A percentile compares a stretch with the other conserved stretches of the same genome.
These are phyloP conservation scores for Metellina segmentata DNA, from an alignment of 2,888 invertebrate genomes.

Conservation along the genomic window DNA sequence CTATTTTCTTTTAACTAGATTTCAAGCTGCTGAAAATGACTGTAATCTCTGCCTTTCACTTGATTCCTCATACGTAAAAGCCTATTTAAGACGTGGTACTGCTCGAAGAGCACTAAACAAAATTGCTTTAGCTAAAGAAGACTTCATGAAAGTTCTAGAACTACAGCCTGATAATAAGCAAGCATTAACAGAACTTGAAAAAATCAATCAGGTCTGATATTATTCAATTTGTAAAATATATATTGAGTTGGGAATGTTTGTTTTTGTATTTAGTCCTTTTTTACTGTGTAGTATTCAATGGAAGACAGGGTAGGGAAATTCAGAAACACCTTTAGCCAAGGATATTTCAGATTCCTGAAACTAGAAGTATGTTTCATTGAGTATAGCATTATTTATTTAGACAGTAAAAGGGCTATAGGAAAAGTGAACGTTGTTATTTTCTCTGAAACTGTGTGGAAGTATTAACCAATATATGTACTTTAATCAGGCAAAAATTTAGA, in stretches of 20 bases:
- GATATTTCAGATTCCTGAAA: no score
- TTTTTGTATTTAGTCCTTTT: background rate
- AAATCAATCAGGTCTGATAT: conserved; percentile 82
- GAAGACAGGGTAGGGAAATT: background rate
- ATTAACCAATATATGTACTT: no score
- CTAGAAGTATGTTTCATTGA: no score
- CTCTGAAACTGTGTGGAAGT: no score
- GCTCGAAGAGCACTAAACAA: conserved; percentile 86
- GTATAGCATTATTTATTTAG: no score
- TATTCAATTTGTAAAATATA: background rate
- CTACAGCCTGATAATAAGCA: conserved; percentile 90
- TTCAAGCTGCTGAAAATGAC: conserved; percentile 81
- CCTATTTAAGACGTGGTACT: conserved; percentile 80
- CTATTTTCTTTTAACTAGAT: conserved; percentile 79
- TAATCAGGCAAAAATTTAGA: no score
- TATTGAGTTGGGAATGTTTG: no score
- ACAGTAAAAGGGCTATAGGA: no score
- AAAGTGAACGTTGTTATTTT: no score
- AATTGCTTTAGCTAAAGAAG: conserved; percentile 86
- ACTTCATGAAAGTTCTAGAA: conserved; percentile 86
- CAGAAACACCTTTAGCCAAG: background rate
- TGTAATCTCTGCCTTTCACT: conserved; percentile 81
- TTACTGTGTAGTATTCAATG: background rate
- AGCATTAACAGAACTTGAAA: conserved; percentile 85
- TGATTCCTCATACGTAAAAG: conserved; percentile 82